Base-by-base conservation (phyloP, 2,888 invertebrate genomes). In the Notodonta dromedarius region DNA sequence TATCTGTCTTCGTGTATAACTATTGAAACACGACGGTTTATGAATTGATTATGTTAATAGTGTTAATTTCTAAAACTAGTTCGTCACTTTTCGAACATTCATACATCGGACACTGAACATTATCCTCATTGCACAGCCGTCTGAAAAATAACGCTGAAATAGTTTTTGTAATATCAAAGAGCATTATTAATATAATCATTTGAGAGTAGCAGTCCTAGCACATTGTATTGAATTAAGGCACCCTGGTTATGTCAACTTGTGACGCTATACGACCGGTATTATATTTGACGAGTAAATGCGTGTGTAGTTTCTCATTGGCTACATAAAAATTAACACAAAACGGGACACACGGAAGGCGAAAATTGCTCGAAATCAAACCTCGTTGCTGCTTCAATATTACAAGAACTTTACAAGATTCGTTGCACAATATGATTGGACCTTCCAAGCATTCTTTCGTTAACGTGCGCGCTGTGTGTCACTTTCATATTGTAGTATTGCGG, bases 81-180 rank as follows among this genome's bases (percentile, higher is more conserved):
- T 90, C 85, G 89, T 90, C 87, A 90, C 88, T 91, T 87, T 82
- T 86, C 86, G 85, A 83, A 90, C 92, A 93, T 91, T 90, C 91
- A 91, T 90, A 90, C 88, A 85, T 92, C 88, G 87, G 90, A 90
- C 90, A 92, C 84, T 85, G 86, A 90, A 83, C 82, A 86, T 80
- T 84, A 87, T 91, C 89, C 88, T 91, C 87, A 88, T 89, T 87
- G 89, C 91, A 91, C 91, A 92, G 92, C 92, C 89, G 85, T 92
- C 91, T 91, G 91, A 87, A 90, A 91, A 87, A 86, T 86, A 87
- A 83, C 85, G 89, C 89, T 84, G 85, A 83, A 79, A 81, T 84
- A 92, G 93, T 90, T 88, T 86, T 93, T 93, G 93, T 93, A 93
- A 93, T 93, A 93, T 93, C 86, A 92, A 93, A 93, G 91, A 92